Evolutionary conservation across 2,113 vertebrate genomes (phyloP), one percentile per base, ranked within the genome.

Genomic region (Mionectes macconnelli): DNA sequence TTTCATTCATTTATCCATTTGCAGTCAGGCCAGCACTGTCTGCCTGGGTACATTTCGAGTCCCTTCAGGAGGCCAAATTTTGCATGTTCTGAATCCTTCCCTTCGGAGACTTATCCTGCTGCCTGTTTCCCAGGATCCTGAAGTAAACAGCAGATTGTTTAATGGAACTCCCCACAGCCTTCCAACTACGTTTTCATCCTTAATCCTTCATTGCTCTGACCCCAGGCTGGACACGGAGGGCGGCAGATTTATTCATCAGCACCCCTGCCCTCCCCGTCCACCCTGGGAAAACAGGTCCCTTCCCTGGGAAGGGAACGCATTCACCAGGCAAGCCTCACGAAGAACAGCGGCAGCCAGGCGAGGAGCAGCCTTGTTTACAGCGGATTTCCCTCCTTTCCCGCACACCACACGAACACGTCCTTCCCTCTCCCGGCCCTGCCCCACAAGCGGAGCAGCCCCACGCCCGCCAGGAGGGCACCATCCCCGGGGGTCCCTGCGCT

Each of bases 271-370:
- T 27, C 49, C 55, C 47, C n/a, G 44, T 70, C 42, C 52, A n/a
- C 8, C 13, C 4, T 6, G 17, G 9, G 9, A 12, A 63, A 50
- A 31, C 18, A 27, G 6, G 12, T 21, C 45, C 31, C 45, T 31
- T 70, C 56, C 33, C 37, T 5, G 24, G 22, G 11, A 53, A 69
- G 21, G 11, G 13, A 18, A 63, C 9, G 8, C 2, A 1, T 45
- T 28, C 39, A 40, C 39, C 39, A 30, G 4, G 8, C 23, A 4
- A 27, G 23, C 9, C 44, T 67, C 14, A 3, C 0, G 24, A 31
- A 8, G 14, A 67, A 15, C 0, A n/a, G 15, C 0, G 18, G 20
- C 39, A 45, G 1, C 12, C 55, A 30, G 40, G 60, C 20, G 0
- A 64, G 10, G 42, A 22, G 4, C 8, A 9, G 31, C 1, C 67